These are phyloP conservation scores for Bellardia bayeri DNA, from an alignment of 2,888 invertebrate species.

Conservation along the genomic window DNA sequence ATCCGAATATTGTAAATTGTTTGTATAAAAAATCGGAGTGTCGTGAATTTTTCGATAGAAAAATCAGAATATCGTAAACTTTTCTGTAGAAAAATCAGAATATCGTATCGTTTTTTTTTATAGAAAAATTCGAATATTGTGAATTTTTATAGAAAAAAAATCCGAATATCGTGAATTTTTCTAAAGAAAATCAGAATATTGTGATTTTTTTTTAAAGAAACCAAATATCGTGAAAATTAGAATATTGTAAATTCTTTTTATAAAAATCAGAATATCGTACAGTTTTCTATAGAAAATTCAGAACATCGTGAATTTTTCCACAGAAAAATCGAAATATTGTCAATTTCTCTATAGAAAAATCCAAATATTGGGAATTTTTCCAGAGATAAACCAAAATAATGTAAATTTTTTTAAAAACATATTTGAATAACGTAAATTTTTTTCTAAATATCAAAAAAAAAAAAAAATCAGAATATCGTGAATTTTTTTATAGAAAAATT, in stretches of 20 bases:
- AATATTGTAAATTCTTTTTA: background rate
- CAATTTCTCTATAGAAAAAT: background rate
- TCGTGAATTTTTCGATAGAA: background rate
- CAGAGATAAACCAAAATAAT: too few relatives aligned
- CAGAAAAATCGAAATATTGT: background rate
- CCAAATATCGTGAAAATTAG: background rate
- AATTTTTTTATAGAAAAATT: background rate
- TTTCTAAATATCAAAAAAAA: too few relatives aligned
- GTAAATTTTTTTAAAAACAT: too few relatives aligned
- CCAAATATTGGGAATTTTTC: too few relatives aligned
- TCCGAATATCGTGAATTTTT: slow-evolving; percentile 1
- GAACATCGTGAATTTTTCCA: background rate
- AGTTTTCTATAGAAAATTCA: background rate
- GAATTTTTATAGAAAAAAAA: background rate
- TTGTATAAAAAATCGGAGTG: background rate
- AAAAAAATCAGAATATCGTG: background rate
- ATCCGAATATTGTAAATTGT: background rate
- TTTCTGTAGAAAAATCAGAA: background rate
- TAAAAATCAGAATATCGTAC: background rate
- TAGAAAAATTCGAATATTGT: background rate
- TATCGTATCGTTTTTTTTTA: background rate
- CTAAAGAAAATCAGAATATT: background rate
- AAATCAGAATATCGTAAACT: background rate
- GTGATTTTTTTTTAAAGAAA: background rate
- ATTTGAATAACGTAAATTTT: too few relatives aligned